Evolutionary conservation across 2,888 invertebrate species (phyloP).

Genomic region (Xestia sexstrigata): DNA sequence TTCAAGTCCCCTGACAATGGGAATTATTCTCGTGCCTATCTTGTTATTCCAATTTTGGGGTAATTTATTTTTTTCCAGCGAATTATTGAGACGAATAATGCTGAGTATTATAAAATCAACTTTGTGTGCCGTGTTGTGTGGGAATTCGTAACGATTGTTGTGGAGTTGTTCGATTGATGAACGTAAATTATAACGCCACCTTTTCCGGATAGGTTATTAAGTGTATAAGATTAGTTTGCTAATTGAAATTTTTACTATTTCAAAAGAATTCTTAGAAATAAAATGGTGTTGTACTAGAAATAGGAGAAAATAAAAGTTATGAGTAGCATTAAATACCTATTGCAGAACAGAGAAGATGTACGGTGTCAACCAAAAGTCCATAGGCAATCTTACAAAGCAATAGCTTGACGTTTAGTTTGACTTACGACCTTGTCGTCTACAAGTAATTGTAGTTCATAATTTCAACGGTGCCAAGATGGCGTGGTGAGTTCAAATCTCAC

Average conservation of each 20-base stretch:
- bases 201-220: not conserved
- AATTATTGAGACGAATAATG: constrained; percentile 71
- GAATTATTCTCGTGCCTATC: constrained; percentile 84
- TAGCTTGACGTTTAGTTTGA: no score
- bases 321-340: not conserved
- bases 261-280: not conserved
- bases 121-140: constrained; percentile 63
- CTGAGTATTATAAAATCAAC: constrained; percentile 73
- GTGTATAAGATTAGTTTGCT: not conserved
- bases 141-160: constrained; percentile 61
- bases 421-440: no score
- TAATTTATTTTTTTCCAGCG: constrained; percentile 78
- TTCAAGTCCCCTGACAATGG: constrained; percentile 83
- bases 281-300: not conserved
- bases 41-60: constrained; percentile 84
- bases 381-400: no score
- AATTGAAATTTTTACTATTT: not conserved
- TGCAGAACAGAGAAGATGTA: not conserved
- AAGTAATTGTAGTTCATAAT: no score
- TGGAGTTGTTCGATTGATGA: constrained; percentile 42
- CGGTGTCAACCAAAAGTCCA: no score
- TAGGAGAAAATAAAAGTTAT: not conserved
- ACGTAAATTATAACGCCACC: constrained; percentile 29
- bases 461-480: no score
- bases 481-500: no score